Evolutionary conservation across 2,797 vertebrate genomes (phyloP).

Genomic region (Cyprinodon diabolis): DNA sequence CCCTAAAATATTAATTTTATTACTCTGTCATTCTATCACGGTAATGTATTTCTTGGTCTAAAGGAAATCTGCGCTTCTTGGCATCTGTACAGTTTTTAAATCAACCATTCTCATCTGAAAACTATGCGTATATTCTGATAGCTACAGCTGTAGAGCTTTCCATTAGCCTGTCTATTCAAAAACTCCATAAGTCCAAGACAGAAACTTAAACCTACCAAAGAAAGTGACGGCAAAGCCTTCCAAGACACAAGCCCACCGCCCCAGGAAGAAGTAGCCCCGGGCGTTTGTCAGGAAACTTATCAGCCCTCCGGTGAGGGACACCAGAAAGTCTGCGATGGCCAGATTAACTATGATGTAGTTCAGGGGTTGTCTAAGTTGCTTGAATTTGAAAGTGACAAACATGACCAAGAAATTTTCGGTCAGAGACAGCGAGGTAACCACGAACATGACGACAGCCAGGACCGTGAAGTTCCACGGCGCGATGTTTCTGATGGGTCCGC

Average conservation of each 20-base stretch:
- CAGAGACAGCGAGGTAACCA: slow-evolving; percentile 87
- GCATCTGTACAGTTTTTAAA: not conserved
- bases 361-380: slow-evolving; percentile 87
- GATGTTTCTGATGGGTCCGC: slow-evolving; percentile 75
- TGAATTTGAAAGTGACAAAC: slow-evolving; percentile 87
- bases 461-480: slow-evolving; percentile 90
- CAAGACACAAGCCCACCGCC: slow-evolving; percentile 87
- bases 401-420: slow-evolving; percentile 91
- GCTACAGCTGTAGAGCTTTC: not conserved
- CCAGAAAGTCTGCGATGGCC: slow-evolving; percentile 90
- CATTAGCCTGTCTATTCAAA: not conserved
- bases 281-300: slow-evolving; percentile 90
- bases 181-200: not conserved
- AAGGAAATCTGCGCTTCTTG: too few relatives aligned
- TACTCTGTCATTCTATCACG: not conserved
- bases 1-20: not conserved
- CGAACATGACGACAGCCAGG: slow-evolving; percentile 86
- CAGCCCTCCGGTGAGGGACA: slow-evolving; percentile 86
- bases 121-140: not conserved
- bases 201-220: slow-evolving; percentile 84
- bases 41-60: too few relatives aligned
- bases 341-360: slow-evolving; percentile 92
- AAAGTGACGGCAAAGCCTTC: slow-evolving; percentile 94
- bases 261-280: slow-evolving; percentile 89
- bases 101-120: not conserved